These are phyloP conservation scores for Xenopus laevis DNA, from an alignment of 2,113 vertebrate species.

Conservation along the genomic window DNA sequence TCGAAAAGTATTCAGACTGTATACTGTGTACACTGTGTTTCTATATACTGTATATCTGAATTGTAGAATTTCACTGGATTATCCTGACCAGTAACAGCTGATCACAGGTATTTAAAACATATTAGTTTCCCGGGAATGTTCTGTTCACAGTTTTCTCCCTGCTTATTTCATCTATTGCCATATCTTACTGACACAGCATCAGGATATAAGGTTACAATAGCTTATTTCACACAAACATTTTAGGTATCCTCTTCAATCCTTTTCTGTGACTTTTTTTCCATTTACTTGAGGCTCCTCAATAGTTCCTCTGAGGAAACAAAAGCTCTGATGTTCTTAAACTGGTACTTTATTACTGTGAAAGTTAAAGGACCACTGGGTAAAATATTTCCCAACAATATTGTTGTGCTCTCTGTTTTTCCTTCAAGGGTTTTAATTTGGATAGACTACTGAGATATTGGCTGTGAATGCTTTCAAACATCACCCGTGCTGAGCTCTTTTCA, in stretches of 20 bases:
- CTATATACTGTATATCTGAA: too few relatives aligned
- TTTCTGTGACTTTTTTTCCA: constrained; percentile 41
- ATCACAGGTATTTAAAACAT: too few relatives aligned
- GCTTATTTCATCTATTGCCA: too few relatives aligned
- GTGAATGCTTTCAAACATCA: constrained; percentile 42
- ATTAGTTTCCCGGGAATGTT: too few relatives aligned
- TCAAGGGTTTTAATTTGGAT: constrained; percentile 35
- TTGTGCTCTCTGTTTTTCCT: constrained; percentile 35
- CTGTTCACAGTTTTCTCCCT: too few relatives aligned
- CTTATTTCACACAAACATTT: constrained; percentile 13
- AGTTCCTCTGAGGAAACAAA: constrained; percentile 23
- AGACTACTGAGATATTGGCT: constrained; percentile 36
- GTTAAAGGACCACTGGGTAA: constrained; percentile 12
- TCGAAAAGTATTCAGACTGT: too few relatives aligned
- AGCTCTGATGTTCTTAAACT: constrained; percentile 30
- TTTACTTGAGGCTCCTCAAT: constrained; percentile 41
- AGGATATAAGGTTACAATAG: not conserved
- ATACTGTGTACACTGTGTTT: too few relatives aligned
- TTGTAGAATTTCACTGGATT: too few relatives aligned
- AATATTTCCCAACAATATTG: constrained; percentile 34
- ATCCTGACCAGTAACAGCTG: too few relatives aligned
- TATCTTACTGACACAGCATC: too few relatives aligned
- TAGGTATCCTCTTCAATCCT: constrained; percentile 25
- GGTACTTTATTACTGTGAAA: constrained; percentile 16
- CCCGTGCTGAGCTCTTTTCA: constrained; percentile 32